These are phyloP conservation scores for Melanaphis sacchari DNA, from an alignment of 1,140 invertebrate genomes.

Conservation along the genomic window DNA sequence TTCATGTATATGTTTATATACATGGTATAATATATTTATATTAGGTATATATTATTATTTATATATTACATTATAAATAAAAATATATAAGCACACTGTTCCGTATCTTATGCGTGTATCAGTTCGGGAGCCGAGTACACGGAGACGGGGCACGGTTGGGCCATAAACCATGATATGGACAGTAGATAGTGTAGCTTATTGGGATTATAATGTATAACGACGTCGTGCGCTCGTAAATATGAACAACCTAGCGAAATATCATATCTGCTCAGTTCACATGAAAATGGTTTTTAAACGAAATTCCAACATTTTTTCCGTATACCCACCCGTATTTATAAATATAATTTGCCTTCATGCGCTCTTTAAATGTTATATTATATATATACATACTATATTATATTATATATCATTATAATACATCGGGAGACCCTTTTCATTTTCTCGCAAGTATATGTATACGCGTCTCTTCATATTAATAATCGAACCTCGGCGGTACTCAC, in stretches of 20 bases:
- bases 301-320: not conserved
- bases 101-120: constrained; percentile 56
- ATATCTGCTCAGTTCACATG: not conserved
- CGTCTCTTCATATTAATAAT: constrained; percentile 21
- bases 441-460: not conserved
- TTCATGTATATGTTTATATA: not conserved
- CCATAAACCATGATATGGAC: constrained; percentile 42
- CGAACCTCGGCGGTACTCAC: constrained; percentile 41
- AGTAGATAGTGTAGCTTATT: constrained; percentile 31
- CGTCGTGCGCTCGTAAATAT: not conserved
- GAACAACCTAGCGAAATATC: not conserved
- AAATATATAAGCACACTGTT: not conserved
- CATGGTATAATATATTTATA: not conserved
- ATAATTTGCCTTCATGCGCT: not conserved
- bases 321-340: not conserved
- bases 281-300: constrained; percentile 1
- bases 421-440: not conserved
- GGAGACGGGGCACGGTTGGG: not conserved
- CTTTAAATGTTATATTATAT: not conserved
- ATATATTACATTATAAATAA: not conserved
- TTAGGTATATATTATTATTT: not conserved
- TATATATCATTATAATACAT: not conserved
- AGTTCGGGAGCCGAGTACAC: constrained; percentile 24
- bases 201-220: not conserved
- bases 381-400: not conserved